Evolutionary conservation across 1,140 invertebrate species (phyloP).

Genomic region (Argopecten irradians): DNA sequence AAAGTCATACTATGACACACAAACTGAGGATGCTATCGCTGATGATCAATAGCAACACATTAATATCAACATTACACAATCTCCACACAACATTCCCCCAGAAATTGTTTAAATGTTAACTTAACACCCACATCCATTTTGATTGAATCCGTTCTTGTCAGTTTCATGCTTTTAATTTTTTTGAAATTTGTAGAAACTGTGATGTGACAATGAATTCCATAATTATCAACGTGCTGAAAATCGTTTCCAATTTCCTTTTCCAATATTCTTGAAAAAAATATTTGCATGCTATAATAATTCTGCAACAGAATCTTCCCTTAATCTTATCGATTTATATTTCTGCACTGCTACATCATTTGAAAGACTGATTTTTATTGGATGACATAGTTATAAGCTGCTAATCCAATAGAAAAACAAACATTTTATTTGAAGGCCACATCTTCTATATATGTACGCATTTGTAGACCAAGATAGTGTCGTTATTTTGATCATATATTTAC

Average conservation of each 20-base stretch:
- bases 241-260: background rate
- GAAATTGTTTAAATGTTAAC: background rate
- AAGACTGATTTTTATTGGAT: background rate
- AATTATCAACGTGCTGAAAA: background rate
- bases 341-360: background rate
- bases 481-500: too few relatives aligned
- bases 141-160: background rate
- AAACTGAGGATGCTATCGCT: background rate
- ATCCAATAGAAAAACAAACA: background rate
- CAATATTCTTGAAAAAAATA: background rate
- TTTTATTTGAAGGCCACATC: background rate
- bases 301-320: background rate
- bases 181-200: background rate
- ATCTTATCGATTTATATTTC: background rate
- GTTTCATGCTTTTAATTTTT: background rate
- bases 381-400: background rate
- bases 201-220: background rate
- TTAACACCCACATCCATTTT: background rate
- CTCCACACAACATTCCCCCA: background rate
- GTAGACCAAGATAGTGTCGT: background rate
- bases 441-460: background rate
- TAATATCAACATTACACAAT: background rate
- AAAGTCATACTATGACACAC: background rate
- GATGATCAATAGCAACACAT: background rate
- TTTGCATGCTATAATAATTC: background rate